Conservation (phyloP, 1,140 invertebrate species). For the Drosophila pseudoobscura region DNA sequence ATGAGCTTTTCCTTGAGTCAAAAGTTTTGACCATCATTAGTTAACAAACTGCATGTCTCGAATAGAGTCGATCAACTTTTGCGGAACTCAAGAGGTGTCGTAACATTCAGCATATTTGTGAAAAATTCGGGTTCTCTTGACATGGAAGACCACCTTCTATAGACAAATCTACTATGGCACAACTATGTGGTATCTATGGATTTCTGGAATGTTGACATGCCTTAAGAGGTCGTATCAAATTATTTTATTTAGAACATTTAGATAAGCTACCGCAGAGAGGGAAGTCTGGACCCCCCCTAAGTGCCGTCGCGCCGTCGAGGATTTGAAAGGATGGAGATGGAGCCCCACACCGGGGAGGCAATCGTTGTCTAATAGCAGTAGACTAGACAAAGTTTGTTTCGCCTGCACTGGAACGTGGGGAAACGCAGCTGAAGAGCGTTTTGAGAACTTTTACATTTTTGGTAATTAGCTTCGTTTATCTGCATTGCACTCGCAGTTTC, state of each 20-base stretch:
- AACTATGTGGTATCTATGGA: no score
- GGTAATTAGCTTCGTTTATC: slow-evolving; percentile 60
- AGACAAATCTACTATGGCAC: no score
- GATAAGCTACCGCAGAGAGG: slow-evolving; percentile 25
- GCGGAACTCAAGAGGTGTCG: background rate
- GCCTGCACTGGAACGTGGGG: slow-evolving; percentile 26
- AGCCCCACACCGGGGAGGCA: background rate
- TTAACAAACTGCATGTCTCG: slow-evolving; percentile 23
- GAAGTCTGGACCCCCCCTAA: background rate
- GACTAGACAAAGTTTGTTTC: slow-evolving; percentile 25
- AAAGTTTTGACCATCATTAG: slow-evolving; percentile 71
- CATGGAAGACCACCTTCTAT: no score
- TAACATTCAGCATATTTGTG: background rate
- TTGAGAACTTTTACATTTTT: slow-evolving; percentile 35
- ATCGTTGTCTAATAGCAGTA: slow-evolving; percentile 29
- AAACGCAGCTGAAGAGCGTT: slow-evolving; percentile 4
- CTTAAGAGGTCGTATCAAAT: no score
- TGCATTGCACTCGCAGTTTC: slow-evolving; percentile 34
- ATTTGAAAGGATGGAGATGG: background rate
- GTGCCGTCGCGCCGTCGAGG: slow-evolving; percentile 28
- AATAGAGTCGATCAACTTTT: background rate
- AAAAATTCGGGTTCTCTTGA: no score
- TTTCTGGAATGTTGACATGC: no score
- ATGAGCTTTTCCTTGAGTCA: slow-evolving; percentile 62
- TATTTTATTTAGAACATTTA: slow-evolving; percentile 1